Evolutionary conservation across 2,113 vertebrate species (phyloP).

Genomic region (Leucopsar rothschildi): DNA sequence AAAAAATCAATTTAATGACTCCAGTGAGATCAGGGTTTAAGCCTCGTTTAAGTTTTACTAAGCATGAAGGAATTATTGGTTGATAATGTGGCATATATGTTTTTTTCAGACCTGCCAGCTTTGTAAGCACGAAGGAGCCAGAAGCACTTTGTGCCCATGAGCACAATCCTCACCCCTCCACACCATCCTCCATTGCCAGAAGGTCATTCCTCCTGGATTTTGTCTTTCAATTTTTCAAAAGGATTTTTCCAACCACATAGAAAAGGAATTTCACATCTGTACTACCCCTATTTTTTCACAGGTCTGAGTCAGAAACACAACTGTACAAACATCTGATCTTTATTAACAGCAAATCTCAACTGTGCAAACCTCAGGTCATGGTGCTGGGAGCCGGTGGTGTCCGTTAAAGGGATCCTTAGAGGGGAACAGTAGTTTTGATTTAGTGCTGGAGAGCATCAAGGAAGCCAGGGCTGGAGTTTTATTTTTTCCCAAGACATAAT

Average conservation of each 20-base stretch:
- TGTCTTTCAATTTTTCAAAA: constrained; percentile 18
- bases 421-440: constrained; percentile 58
- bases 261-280: constrained; percentile 36
- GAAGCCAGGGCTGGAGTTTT: not conserved
- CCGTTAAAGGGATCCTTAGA: constrained; percentile 44
- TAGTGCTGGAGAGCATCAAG: constrained; percentile 22
- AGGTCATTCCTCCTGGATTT: constrained; percentile 5
- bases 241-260: constrained; percentile 37
- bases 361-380: constrained; percentile 39
- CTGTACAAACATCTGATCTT: constrained; percentile 63
- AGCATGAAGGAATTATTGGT: constrained; percentile 64
- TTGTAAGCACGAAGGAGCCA: not conserved
- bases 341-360: constrained; percentile 52
- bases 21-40: constrained; percentile 63
- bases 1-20: constrained; percentile 60
- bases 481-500: constrained; percentile 25
- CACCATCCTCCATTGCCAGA: not conserved
- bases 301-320: constrained; percentile 59
- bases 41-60: constrained; percentile 67
- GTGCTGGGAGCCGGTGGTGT: constrained; percentile 21
- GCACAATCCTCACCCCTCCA: not conserved
- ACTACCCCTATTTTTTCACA: constrained; percentile 21
- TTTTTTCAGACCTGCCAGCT: constrained; percentile 2
- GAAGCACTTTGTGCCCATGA: constrained; percentile 1
- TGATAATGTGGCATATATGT: constrained; percentile 30